phyloP scores from a whole-genome alignment of 2,113 vertebrate genomes.

The Fulica atra region DNA sequence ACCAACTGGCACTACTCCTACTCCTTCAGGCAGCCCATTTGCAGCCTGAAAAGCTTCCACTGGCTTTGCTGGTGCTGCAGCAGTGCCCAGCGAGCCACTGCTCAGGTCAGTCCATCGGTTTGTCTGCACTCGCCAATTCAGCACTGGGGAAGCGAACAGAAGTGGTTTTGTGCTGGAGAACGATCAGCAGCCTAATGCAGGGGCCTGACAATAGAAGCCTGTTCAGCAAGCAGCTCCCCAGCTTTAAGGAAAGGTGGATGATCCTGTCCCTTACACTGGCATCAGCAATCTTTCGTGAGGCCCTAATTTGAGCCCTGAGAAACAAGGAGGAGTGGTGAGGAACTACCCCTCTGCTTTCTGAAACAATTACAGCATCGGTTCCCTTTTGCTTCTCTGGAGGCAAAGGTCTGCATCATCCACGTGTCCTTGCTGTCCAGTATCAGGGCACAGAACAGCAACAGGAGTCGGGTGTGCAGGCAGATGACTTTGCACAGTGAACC shows the following conservation, averaged over 20 bases:
- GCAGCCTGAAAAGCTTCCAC: not conserved
- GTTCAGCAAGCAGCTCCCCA: not conserved
- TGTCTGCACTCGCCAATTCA: not conserved
- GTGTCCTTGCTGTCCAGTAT: not conserved
- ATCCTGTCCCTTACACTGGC: slow-evolving; percentile 17
- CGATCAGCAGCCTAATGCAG: not conserved
- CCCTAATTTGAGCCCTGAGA: not conserved
- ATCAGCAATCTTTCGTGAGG: not conserved
- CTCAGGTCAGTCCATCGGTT: not conserved
- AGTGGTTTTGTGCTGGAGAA: slow-evolving; percentile 37
- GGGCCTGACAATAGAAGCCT: slow-evolving; percentile 31
- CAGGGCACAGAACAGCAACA: not conserved
- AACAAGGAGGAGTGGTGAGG: not conserved
- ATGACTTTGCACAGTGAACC: not conserved
- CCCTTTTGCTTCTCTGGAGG: not conserved
- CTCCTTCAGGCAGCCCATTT: not conserved
- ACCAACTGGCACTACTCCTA: not conserved
- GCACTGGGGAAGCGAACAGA: slow-evolving; percentile 7
- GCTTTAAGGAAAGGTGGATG: slow-evolving; percentile 13
- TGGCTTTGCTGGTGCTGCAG: not conserved
- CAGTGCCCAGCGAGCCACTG: not conserved
- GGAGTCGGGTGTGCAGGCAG: not conserved
- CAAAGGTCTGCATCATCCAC: not conserved
- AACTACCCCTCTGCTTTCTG: not conserved
- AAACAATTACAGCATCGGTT: not conserved